Conservation (phyloP, 2,113 vertebrate genomes). For the Tachysurus vachellii region DNA sequence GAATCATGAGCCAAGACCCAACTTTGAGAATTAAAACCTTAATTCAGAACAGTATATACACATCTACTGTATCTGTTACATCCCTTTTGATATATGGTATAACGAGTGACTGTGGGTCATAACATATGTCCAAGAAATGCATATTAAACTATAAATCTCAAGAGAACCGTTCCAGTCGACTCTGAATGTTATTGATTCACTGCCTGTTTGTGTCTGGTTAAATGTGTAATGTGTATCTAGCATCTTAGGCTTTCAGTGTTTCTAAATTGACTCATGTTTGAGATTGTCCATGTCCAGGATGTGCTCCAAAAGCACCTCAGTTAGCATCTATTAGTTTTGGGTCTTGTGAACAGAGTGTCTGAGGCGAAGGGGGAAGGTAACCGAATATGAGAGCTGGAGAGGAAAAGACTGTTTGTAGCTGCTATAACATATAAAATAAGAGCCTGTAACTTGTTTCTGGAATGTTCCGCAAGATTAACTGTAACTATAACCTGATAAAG, state of each 20-base stretch:
- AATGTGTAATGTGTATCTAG: constrained; percentile 23
- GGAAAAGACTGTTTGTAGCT: background rate
- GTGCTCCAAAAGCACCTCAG: too few species aligned
- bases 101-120: background rate
- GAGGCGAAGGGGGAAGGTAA: too few species aligned
- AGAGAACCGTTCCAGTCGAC: background rate
- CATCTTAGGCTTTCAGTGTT: background rate
- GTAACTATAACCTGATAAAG: background rate
- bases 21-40: background rate
- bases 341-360: background rate
- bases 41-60: background rate
- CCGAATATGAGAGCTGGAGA: background rate
- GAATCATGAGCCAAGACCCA: background rate
- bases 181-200: constrained; percentile 16
- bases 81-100: background rate
- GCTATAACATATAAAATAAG: background rate
- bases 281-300: background rate
- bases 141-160: background rate
- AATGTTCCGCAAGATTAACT: background rate
- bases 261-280: background rate
- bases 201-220: constrained; percentile 28
- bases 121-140: too few species aligned
- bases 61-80: background rate
- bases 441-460: background rate
- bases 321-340: background rate